phyloP scores from a whole-genome alignment of 2,113 vertebrate genomes.

The Chloropsis cyanopogon region DNA sequence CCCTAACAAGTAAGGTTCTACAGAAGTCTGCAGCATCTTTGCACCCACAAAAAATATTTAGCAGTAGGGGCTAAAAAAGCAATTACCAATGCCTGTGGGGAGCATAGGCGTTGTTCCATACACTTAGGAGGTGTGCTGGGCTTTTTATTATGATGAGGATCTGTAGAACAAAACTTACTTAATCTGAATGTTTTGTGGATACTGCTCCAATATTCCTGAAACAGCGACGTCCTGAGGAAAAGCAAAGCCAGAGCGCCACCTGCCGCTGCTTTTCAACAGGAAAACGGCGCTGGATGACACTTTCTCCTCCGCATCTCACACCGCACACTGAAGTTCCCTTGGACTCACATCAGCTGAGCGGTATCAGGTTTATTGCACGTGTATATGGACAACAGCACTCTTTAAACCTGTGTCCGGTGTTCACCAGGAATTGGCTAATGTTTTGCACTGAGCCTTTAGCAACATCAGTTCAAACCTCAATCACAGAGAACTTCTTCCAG shows the following conservation, averaged over 20 bases:
- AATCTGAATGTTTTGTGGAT: neutral
- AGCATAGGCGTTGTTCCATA: neutral
- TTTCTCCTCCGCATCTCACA: neutral
- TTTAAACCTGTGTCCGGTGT: neutral
- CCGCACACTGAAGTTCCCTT: fast-evolving
- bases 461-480: neutral
- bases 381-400: neutral
- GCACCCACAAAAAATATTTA: neutral
- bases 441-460: neutral
- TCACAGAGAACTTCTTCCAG: neutral
- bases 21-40: neutral
- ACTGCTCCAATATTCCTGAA: neutral
- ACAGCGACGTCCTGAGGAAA: neutral
- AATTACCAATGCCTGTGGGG: neutral
- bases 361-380: fast-evolving
- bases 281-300: neutral
- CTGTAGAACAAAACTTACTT: neutral
- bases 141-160: neutral
- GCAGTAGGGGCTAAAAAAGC: neutral
- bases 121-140: neutral
- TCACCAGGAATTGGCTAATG: neutral
- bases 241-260: conserved; percentile 10
- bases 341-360: neutral
- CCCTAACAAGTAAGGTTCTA: neutral
- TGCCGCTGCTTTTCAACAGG: neutral